Base-by-base conservation (phyloP, 2,888 invertebrate genomes). In the Molorchus minor region DNA sequence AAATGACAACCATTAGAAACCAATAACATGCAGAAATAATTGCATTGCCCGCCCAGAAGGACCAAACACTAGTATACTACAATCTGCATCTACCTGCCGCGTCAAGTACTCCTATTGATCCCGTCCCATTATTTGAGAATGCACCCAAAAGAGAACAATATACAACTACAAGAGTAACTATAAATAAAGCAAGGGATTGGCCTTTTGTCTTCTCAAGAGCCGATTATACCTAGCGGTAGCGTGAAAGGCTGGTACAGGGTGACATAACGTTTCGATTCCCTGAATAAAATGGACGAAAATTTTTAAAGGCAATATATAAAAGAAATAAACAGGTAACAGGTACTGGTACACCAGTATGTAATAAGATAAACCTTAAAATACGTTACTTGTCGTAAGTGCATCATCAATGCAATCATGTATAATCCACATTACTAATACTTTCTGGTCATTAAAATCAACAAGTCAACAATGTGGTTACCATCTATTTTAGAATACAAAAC, bases 181-280 rank as follows among this genome's bases (percentile, higher is more conserved):
- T 58, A 61, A 60, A 58, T 51, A 61, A 49, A 58, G 51, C 29
- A 46, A 55, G 43, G 57, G 40, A 53, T 54, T 38, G 46, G 35
- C n/a, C 55, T 57, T 58, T 60, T 58, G 56, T 58, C 30, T 61
- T 56, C 56, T 58, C 56, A 16, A 61, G 56, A 61, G 58, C 60
- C 61, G 56, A 61, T 61, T 58, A 58, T 61, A 58, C 58, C 58
- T 58, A 53, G 15, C 53, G 43, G 44, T 56, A 44, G 52, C 53
- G 58, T 64, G 53, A 56, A 43, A 53, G 44, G 36, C 52, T 63
- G 60, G 58, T 61, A 13, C 44, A 41, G 40, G 15, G n/a, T n/a
- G n/a, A n/a, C n/a, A n/a, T n/a, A n/a, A n/a, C n/a, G n/a, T n/a
- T n/a, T n/a, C n/a, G n/a, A n/a, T n/a, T n/a, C n/a, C n/a, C n/a